Percentiles rank a stretch among this genome's conserved stretches.
These are phyloP conservation scores for Calliopum simillimum DNA, from an alignment of 2,888 invertebrate genomes.

Conservation along the genomic window DNA sequence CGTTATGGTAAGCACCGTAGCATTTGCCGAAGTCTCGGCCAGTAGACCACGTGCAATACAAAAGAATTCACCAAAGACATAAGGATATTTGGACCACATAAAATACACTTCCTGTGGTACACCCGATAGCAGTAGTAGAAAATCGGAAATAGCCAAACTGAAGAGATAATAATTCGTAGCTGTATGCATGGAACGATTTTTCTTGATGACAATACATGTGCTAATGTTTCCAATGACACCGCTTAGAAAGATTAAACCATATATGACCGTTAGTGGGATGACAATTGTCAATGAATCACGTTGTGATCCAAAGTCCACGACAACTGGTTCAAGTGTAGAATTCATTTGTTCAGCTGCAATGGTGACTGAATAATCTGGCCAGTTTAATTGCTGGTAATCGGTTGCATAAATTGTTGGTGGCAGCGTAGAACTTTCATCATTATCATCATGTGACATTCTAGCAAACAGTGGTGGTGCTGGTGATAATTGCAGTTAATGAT, in stretches of 20 bases:
- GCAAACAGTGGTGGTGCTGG: no score
- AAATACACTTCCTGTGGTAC: constrained; percentile 86
- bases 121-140: constrained; percentile 75
- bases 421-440: no score
- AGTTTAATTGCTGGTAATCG: no score
- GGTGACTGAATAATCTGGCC: no score
- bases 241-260: constrained; percentile 80
- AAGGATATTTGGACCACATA: constrained; percentile 82
- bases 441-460: no score
- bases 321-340: neutral
- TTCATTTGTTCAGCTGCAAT: neutral
- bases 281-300: constrained; percentile 76
- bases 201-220: constrained; percentile 86
- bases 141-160: constrained; percentile 86
- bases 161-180: constrained; percentile 86
- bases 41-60: constrained; percentile 83
- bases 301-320: constrained; percentile 64
- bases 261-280: constrained; percentile 80
- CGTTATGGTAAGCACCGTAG: constrained; percentile 82
- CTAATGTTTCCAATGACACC: constrained; percentile 85
- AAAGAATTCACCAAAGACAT: constrained; percentile 82
- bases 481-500: no score
- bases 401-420: no score
- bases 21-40: constrained; percentile 84
- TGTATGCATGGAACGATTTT: constrained; percentile 86